Percentiles rank a stretch among this genome's conserved stretches.
Conservation (phyloP, 2,797 vertebrate species). For the Octomys mimax region DNA sequence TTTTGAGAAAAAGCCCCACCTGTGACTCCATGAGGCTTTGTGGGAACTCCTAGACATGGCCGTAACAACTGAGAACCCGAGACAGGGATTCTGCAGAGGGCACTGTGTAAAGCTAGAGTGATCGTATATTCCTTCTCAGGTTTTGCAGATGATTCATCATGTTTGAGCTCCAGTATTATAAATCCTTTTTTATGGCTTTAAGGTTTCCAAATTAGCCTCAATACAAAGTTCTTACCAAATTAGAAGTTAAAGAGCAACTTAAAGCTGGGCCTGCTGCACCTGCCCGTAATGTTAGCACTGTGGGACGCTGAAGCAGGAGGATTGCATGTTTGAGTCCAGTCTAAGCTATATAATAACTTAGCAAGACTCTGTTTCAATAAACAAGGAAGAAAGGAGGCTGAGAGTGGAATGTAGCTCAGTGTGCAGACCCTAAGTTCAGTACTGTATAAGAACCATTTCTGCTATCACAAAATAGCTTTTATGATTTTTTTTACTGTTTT, state of each 20-base stretch:
- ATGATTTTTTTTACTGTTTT: no score
- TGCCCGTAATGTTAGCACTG: not conserved
- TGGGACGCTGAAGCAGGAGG: not conserved
- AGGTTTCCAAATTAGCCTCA: not conserved
- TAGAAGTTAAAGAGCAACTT: constrained; percentile 17
- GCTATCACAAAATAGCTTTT: no score
- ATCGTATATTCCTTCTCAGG: not conserved
- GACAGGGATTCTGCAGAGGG: not conserved
- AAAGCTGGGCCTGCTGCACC: not conserved
- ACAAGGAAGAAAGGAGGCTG: not conserved
- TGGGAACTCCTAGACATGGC: not conserved
- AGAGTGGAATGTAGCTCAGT: not conserved
- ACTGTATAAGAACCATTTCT: not conserved
- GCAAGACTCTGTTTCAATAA: not conserved
- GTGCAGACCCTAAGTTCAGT: not conserved
- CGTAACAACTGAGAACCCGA: not conserved
- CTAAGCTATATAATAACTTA: not conserved
- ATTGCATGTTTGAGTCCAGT: not conserved
- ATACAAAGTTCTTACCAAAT: not conserved
- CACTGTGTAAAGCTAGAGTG: not conserved
- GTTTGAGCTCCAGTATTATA: not conserved
- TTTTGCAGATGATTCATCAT: not conserved
- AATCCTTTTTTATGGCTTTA: not conserved
- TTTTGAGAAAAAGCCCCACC: not conserved
- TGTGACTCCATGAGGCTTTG: not conserved